Conservation (phyloP, 2,888 invertebrate species). For the Atethmia centrago region DNA sequence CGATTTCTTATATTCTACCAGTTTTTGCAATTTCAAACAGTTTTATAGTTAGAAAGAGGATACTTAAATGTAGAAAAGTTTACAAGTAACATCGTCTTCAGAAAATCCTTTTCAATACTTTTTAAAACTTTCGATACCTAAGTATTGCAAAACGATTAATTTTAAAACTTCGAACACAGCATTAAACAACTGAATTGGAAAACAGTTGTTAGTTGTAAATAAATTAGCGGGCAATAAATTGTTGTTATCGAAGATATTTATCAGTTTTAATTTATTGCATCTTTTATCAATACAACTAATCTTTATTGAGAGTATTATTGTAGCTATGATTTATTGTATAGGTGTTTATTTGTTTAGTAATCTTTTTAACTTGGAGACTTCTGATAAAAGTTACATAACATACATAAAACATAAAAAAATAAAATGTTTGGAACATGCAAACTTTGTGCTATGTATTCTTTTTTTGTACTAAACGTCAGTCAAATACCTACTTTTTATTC, state of each 20-base stretch:
- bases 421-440: too few species aligned
- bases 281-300: conserved; percentile 41
- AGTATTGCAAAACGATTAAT: neutral
- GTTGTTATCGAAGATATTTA: conserved; percentile 15
- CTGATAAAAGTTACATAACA: conserved; percentile 3
- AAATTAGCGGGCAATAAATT: conserved; percentile 23
- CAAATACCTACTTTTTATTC: neutral
- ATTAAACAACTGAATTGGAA: neutral
- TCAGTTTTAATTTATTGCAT: conserved; percentile 42
- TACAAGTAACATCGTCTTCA: neutral
- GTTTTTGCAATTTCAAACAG: conserved; percentile 1
- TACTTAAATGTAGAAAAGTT: neutral
- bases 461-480: neutral
- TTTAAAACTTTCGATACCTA: neutral
- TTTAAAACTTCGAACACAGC: neutral
- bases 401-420: too few species aligned
- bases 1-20: neutral
- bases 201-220: neutral
- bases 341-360: neutral
- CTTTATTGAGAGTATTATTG: conserved; percentile 46
- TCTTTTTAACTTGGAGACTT: neutral
- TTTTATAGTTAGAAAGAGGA: neutral
- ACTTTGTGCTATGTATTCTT: neutral
- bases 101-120: neutral
- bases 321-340: conserved; percentile 18